Base-by-base conservation (phyloP, 2,113 vertebrate genomes). In the Phalacrocorax carbo region DNA sequence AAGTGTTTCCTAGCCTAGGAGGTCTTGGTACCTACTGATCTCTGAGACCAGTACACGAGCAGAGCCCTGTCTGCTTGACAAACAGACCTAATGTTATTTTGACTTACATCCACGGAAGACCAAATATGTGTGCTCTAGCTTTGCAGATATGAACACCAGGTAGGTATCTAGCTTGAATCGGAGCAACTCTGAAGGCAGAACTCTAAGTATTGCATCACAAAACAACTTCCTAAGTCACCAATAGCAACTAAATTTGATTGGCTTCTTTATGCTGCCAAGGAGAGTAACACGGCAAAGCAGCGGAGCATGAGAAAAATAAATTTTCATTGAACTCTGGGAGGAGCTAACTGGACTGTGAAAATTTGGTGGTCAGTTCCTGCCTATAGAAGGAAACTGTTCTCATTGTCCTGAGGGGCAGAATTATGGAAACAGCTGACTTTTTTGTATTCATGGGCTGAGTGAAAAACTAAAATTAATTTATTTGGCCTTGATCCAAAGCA, bases 311-410 rank as follows among this genome's bases (percentile, higher is more conserved):
- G 57, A 90, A 92, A 92, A 93, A 91, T 91, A 65, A 72, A 82
- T 94, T 94, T 88, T 94, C 77, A 87, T 95, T 94, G 79, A 65
- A 75, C 57, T 72, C 54, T 69, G 54, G 44, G 82, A 90, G 66
- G 81, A 85, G 46, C 87, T 87, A 95, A 87, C n/a, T 69, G 49
- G 73, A 87, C 66, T 76, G 86, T 82, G 84, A 91, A 86, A 89
- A 91, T 86, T 52, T 51, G 23, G 52, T 82, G 81, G 70, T 82
- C 88, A 94, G 4, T 82, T 82, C 13, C 5, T 94, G 42, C 44
- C 44, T 88, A 21, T 7, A 80, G 83, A 52, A 91, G 69, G 86
- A 92, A 95, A 68, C 11, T 0, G 0, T 84, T 96, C 61, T 60
- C 0, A 0, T 54, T 75, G 42, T 88, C 83, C 73, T 54, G 65